Percentiles rank a stretch among this genome's conserved stretches.
These are phyloP conservation scores for Microtus californicus DNA, from an alignment of 2,797 vertebrate genomes.

Conservation along the genomic window DNA sequence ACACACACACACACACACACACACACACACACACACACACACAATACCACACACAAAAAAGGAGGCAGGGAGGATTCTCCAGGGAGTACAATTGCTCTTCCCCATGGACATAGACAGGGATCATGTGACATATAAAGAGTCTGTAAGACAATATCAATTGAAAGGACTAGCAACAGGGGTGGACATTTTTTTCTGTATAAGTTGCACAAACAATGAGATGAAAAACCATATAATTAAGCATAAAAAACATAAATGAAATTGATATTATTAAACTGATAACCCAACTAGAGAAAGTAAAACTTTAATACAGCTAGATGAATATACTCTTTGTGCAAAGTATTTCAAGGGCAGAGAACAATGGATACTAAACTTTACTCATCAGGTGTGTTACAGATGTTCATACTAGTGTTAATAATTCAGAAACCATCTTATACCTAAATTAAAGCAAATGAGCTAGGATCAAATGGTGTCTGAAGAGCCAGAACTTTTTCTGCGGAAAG, in stretches of 20 bases:
- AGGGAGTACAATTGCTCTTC: not conserved
- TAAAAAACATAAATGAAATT: not conserved
- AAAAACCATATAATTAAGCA: not conserved
- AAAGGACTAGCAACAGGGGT: not conserved
- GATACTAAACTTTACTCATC: not conserved
- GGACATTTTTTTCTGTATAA: not conserved
- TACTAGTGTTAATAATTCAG: not conserved
- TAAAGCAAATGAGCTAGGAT: not conserved
- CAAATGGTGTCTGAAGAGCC: not conserved
- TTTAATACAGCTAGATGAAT: conserved; percentile 3
- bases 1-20: too few relatives aligned
- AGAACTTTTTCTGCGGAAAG: not conserved
- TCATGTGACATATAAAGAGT: not conserved
- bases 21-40: too few relatives aligned
- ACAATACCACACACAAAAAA: not conserved
- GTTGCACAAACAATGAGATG: not conserved
- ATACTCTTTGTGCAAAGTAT: not conserved
- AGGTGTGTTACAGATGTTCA: not conserved
- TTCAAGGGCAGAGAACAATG: not conserved
- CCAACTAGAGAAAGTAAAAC: not conserved
- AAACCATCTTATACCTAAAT: not conserved
- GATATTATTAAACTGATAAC: not conserved
- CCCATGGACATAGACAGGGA: not conserved
- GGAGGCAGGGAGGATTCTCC: not conserved
- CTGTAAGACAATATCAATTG: too few relatives aligned